A percentile compares a stretch with the other conserved stretches of the same genome.
phyloP scores from a whole-genome alignment of 1,140 invertebrate species.

The Laodelphax striatellus region DNA sequence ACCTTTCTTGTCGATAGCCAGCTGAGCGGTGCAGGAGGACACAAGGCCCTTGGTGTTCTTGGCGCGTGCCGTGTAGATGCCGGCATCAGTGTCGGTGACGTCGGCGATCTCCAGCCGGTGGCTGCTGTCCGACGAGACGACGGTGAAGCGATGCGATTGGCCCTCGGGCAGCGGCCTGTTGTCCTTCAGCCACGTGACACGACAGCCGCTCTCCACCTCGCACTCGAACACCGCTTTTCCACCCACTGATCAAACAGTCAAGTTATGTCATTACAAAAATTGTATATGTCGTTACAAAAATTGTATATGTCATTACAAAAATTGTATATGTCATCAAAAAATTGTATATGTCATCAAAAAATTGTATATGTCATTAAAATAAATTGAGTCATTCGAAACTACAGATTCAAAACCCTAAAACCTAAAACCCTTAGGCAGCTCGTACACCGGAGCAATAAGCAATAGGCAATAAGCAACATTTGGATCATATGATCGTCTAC shows the following conservation, averaged over 20 bases:
- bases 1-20: constrained; percentile 43
- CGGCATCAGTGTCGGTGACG: constrained; percentile 68
- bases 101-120: constrained; percentile 68
- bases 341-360: too few species aligned
- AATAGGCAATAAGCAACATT: too few species aligned
- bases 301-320: too few species aligned
- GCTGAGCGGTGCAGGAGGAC: constrained; percentile 64
- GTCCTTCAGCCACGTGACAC: constrained; percentile 80
- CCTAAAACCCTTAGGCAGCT: too few species aligned
- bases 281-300: too few species aligned
- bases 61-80: constrained; percentile 85
- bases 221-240: constrained; percentile 77
- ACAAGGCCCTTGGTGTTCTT: constrained; percentile 64
- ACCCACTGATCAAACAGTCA: constrained; percentile 50
- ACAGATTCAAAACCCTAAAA: too few species aligned
- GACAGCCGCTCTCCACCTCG: constrained; percentile 45
- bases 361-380: too few species aligned
- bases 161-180: constrained; percentile 69
- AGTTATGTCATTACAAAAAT: too few species aligned
- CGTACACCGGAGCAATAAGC: too few species aligned
- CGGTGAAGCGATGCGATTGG: constrained; percentile 59
- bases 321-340: too few species aligned
- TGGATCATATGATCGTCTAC: too few species aligned
- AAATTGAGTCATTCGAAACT: too few species aligned
- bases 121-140: constrained; percentile 39